Evolutionary conservation across 2,888 invertebrate species (phyloP).

Genomic region (Drosophila kuntzei): DNA sequence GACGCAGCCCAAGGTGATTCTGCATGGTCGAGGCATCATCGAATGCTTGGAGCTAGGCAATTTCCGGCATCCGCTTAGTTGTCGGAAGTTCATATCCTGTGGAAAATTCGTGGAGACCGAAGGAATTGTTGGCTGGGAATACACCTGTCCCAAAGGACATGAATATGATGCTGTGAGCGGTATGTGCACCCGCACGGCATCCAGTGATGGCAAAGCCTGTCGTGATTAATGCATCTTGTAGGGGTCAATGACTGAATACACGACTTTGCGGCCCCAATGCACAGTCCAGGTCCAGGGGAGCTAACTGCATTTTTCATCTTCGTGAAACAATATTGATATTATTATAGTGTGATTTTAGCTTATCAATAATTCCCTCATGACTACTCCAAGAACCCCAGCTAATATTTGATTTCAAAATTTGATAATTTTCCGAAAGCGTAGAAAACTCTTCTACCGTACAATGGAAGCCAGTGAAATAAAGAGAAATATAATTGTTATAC

Average conservation of each 20-base stretch:
- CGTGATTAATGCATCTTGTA: constrained; percentile 86
- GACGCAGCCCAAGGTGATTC: constrained; percentile 85
- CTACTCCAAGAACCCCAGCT: too few species aligned
- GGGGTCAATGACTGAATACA: background rate
- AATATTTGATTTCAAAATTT: too few species aligned
- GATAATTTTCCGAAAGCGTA: background rate
- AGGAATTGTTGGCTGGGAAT: constrained; percentile 93
- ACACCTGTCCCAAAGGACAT: constrained; percentile 93
- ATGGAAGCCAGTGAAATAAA: too few species aligned
- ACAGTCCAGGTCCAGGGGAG: background rate
- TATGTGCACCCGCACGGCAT: constrained; percentile 93
- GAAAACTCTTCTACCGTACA: background rate
- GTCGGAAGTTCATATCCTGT: constrained; percentile 96
- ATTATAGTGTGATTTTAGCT: constrained; percentile 27
- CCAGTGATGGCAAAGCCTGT: constrained; percentile 90
- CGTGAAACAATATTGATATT: background rate
- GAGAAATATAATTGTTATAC: too few species aligned
- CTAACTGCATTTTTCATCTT: constrained; percentile 15
- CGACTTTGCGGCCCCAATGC: background rate
- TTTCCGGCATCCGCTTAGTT: constrained; percentile 95
- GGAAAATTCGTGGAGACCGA: constrained; percentile 93
- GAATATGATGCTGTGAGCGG: constrained; percentile 96
- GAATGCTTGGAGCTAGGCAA: constrained; percentile 95
- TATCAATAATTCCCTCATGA: background rate
- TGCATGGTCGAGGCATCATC: constrained; percentile 90